Evolutionary conservation across 2,113 vertebrate genomes (phyloP).

Genomic region (Tachysurus vachellii): DNA sequence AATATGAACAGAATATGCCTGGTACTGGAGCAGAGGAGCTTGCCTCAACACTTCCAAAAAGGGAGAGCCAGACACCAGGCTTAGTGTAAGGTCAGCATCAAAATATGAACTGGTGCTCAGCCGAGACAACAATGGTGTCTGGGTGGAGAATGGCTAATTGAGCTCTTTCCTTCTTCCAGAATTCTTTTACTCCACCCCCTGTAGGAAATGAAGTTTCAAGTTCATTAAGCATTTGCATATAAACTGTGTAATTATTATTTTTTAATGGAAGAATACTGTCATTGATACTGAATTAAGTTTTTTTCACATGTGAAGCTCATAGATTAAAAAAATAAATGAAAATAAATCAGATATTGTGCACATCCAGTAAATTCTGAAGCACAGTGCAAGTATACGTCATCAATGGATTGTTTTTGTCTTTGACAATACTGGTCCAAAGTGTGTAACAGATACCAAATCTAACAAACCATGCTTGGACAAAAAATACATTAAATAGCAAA

Average conservation of each 20-base stretch:
- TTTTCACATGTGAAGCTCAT: neutral
- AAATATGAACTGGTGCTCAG: constrained; percentile 46
- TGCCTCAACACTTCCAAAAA: constrained; percentile 62
- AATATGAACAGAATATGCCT: constrained; percentile 44
- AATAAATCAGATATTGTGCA: neutral
- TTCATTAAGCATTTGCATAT: constrained; percentile 8
- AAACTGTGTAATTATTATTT: neutral
- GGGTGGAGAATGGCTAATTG: neutral
- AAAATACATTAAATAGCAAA: neutral
- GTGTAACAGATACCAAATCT: neutral
- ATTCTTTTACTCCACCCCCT: constrained; percentile 47
- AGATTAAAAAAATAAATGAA: neutral
- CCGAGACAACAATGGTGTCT: constrained; percentile 32
- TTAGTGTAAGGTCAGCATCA: constrained; percentile 62
- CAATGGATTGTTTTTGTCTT: constrained; percentile 5
- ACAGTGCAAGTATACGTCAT: neutral
- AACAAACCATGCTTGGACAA: neutral
- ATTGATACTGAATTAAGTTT: neutral
- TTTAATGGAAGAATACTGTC: neutral
- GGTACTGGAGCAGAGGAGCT: constrained; percentile 62
- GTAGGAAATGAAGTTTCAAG: constrained; percentile 55
- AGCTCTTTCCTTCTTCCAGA: constrained; percentile 42
- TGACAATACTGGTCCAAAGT: neutral
- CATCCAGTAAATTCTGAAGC: neutral
- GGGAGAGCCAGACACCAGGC: constrained; percentile 63